These are phyloP conservation scores for Nematostella vectensis DNA, from an alignment of 92 coral and sea anemone species.

Conservation along the genomic window DNA sequence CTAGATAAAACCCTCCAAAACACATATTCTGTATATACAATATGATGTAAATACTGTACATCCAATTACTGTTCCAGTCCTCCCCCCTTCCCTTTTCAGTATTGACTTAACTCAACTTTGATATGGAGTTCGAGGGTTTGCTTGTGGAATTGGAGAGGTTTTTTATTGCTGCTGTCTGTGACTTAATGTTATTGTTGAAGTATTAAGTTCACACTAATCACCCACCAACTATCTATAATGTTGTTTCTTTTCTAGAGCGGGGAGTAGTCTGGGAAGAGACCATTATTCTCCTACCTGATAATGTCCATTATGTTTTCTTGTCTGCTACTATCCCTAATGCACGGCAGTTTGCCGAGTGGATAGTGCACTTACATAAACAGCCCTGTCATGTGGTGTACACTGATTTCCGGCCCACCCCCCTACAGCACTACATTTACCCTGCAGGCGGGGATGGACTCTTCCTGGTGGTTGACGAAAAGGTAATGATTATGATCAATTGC, in stretches of 20 bases:
- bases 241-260: slow-evolving; percentile 58
- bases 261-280: slow-evolving; percentile 99
- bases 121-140: too few relatives aligned
- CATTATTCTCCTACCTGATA: slow-evolving; percentile 88
- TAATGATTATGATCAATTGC: slow-evolving; percentile 19
- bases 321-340: slow-evolving; percentile 99
- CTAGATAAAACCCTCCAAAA: too few relatives aligned
- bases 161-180: too few relatives aligned
- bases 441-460: slow-evolving; percentile 98
- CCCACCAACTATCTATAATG: too few relatives aligned
- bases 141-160: too few relatives aligned
- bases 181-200: too few relatives aligned
- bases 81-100: too few relatives aligned
- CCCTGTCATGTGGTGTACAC: slow-evolving; percentile 99
- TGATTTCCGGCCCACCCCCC: slow-evolving; percentile 95
- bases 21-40: too few relatives aligned
- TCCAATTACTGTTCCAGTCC: too few relatives aligned
- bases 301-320: slow-evolving; percentile 93
- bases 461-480: slow-evolving; percentile 94
- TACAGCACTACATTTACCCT: slow-evolving; percentile 92
- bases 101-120: too few relatives aligned
- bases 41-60: too few relatives aligned
- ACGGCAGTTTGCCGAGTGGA: slow-evolving; percentile 96
- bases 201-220: too few relatives aligned
- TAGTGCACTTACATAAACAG: slow-evolving; percentile 95